phyloP scores from a whole-genome alignment of 2,113 vertebrate genomes.

The Patagioenas fasciata region DNA sequence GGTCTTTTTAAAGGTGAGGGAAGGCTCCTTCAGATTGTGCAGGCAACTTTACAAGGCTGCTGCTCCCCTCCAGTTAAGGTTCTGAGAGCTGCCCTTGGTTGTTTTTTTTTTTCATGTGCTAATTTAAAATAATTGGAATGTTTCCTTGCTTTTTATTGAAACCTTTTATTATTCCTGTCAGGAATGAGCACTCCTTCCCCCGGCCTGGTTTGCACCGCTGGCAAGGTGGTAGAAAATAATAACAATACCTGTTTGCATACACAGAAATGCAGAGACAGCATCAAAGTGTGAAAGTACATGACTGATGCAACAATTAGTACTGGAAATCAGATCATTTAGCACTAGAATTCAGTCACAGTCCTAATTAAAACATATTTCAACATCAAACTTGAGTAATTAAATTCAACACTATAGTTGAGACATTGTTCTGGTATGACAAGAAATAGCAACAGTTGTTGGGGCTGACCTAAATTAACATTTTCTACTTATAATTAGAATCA shows the following conservation, averaged over 20 bases:
- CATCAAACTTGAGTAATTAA: conserved; percentile 33
- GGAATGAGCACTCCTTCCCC: not conserved
- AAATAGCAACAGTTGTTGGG: not conserved
- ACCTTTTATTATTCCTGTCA: not conserved
- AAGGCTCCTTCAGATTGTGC: not conserved
- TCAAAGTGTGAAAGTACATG: not conserved
- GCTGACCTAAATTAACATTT: conserved; percentile 38
- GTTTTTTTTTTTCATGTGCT: not conserved
- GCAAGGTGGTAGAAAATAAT: not conserved
- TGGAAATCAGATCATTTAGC: not conserved
- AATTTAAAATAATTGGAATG: not conserved
- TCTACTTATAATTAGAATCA: not conserved
- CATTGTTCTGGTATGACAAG: not conserved
- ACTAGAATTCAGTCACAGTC: not conserved
- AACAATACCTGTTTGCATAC: not conserved
- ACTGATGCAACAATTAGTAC: not conserved
- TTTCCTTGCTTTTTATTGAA: not conserved
- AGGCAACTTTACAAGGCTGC: not conserved
- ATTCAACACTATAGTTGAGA: not conserved
- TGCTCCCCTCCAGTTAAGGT: not conserved
- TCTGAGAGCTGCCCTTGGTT: not conserved
- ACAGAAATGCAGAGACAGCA: not conserved
- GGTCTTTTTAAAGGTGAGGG: not conserved
- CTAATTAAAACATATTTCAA: conserved; percentile 31
- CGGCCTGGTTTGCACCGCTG: not conserved